Conservation (phyloP, 2,888 invertebrate genomes). For the Carabus problematicus region DNA sequence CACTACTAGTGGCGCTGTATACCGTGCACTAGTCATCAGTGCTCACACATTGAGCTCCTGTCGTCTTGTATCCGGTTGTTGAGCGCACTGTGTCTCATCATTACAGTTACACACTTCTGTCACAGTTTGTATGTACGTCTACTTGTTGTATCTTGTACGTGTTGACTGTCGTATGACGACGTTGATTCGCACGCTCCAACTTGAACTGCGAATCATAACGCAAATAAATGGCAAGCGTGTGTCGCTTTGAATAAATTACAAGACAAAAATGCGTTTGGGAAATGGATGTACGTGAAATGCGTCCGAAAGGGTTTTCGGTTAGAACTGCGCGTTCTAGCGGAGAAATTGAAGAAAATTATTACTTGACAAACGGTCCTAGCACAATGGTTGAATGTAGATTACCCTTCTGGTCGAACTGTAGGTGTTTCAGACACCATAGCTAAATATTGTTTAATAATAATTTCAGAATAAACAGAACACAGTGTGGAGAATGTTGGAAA, state of each 20-base stretch:
- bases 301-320: too few relatives aligned
- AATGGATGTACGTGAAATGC: background rate
- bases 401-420: too few relatives aligned
- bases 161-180: background rate
- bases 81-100: slow-evolving; percentile 14
- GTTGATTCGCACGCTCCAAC: background rate
- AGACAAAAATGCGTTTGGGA: slow-evolving; percentile 9
- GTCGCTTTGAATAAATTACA: slow-evolving; percentile 16
- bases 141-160: too few relatives aligned
- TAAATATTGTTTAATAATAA: too few relatives aligned
- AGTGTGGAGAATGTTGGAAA: too few relatives aligned
- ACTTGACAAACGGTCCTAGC: too few relatives aligned
- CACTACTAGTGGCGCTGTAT: background rate
- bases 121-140: background rate
- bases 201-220: slow-evolving; percentile 1
- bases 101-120: background rate
- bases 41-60: background rate
- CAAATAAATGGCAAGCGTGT: slow-evolving; percentile 6
- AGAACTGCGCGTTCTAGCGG: too few relatives aligned
- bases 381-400: too few relatives aligned
- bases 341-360: too few relatives aligned
- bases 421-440: too few relatives aligned
- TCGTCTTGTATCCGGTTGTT: slow-evolving; percentile 31
- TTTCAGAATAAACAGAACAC: too few relatives aligned
- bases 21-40: background rate